These are phyloP conservation scores for Limosa lapponica DNA, from an alignment of 2,797 vertebrate species.

Conservation along the genomic window DNA sequence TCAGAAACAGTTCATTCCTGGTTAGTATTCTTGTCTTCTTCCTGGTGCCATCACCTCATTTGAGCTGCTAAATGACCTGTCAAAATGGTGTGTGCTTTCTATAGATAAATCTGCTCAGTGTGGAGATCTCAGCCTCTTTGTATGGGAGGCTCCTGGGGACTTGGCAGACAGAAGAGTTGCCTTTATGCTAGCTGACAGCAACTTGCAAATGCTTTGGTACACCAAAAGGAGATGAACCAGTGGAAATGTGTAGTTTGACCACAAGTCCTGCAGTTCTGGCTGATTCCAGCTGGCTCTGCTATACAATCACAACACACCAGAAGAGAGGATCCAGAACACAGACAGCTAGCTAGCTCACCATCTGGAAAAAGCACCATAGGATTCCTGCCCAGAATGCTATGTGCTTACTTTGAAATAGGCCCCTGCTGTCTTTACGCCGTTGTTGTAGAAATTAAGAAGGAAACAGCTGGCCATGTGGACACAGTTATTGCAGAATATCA, in stretches of 20 bases:
- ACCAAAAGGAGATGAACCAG: not conserved
- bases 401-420: not conserved
- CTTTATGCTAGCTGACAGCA: not conserved
- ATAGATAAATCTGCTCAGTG: not conserved
- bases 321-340: not conserved
- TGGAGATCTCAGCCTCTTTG: not conserved
- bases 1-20: not conserved
- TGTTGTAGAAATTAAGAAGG: constrained; percentile 19
- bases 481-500: constrained; percentile 40
- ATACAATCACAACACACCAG: not conserved
- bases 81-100: not conserved
- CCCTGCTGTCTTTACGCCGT: not conserved
- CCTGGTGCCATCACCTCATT: not conserved
- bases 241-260: not conserved
- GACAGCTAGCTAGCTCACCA: not conserved
- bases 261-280: not conserved
- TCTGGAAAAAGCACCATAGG: constrained; percentile 16
- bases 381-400: constrained; percentile 13
- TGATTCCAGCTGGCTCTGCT: not conserved
- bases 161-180: not conserved
- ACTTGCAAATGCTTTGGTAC: not conserved
- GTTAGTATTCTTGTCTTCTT: not conserved
- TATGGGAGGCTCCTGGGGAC: not conserved
- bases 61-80: not conserved
- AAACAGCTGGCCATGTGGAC: constrained; percentile 30